phyloP scores from a whole-genome alignment of 1,140 invertebrate genomes.

The Bursaphelenchus mucronatus region DNA sequence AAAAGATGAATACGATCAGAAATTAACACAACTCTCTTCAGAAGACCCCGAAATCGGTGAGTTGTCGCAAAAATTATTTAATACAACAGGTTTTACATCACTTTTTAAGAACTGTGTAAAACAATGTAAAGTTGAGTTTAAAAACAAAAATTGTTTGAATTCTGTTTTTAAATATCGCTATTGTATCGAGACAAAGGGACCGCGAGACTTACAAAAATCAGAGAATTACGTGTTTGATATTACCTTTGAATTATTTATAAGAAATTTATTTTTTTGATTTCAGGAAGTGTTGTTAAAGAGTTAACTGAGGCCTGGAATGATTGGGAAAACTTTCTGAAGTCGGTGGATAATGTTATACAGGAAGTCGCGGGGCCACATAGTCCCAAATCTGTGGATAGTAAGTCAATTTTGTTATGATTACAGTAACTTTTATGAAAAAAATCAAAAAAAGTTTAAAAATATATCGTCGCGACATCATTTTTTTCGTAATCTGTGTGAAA shows the following conservation, averaged over 20 bases:
- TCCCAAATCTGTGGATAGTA: constrained; percentile 27
- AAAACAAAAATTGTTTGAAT: constrained; percentile 17
- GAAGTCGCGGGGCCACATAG: constrained; percentile 34
- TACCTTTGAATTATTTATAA: constrained; percentile 3
- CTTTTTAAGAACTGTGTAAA: not conserved
- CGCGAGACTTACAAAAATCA: not conserved
- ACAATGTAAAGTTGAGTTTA: constrained; percentile 10
- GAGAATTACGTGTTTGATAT: not conserved
- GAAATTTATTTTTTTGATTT: constrained; percentile 1
- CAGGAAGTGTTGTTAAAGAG: constrained; percentile 14
- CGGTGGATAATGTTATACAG: constrained; percentile 34
- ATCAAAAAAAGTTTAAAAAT: too few species aligned
- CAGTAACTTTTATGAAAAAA: too few species aligned
- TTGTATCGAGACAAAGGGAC: not conserved
- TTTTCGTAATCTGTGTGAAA: too few species aligned
- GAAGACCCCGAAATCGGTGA: constrained; percentile 23
- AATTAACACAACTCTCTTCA: constrained; percentile 28
- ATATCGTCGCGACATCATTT: too few species aligned
- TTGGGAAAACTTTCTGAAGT: constrained; percentile 35
- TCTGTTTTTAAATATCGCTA: constrained; percentile 13
- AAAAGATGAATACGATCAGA: constrained; percentile 35
- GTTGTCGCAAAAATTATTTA: constrained; percentile 11
- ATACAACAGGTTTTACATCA: constrained; percentile 13
- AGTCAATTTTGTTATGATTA: constrained; percentile 5
- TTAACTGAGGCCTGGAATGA: constrained; percentile 33